Percentiles rank a stretch among this genome's conserved stretches.
Conservation (phyloP, 2,113 vertebrate genomes). For the Chlorocebus sabaeus region DNA sequence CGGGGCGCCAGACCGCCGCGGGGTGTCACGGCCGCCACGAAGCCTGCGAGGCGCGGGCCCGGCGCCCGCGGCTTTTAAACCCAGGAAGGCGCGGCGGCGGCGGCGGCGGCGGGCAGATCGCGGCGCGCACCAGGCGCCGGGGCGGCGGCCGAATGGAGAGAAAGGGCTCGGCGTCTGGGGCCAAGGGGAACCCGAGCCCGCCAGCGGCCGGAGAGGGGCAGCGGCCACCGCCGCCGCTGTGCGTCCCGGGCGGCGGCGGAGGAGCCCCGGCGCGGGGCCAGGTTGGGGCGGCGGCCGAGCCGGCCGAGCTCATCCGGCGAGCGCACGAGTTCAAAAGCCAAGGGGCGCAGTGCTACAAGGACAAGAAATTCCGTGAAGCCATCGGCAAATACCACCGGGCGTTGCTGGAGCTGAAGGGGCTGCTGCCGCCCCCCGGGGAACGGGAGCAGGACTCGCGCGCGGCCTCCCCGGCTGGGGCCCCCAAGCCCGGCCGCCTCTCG, state of each 20-base stretch:
- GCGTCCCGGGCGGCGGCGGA: slow-evolving; percentile 50
- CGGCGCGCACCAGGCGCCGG: neutral
- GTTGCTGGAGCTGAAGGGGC: slow-evolving; percentile 95
- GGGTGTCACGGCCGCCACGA: slow-evolving; percentile 55
- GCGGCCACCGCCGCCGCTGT: slow-evolving; percentile 42
- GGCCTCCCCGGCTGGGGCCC: slow-evolving; percentile 78
- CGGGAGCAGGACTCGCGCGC: slow-evolving; percentile 82
- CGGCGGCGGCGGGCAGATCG: slow-evolving; percentile 37
- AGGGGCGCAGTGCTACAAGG: slow-evolving; percentile 98
- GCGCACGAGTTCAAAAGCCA: slow-evolving; percentile 96
- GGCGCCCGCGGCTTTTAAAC: slow-evolving; percentile 66
- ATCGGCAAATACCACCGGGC: slow-evolving; percentile 99
- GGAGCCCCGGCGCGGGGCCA: slow-evolving; percentile 65
- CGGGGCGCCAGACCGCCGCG: slow-evolving; percentile 46
- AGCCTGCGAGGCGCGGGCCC: slow-evolving; percentile 43
- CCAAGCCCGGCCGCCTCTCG: slow-evolving; percentile 81
- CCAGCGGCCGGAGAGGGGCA: slow-evolving; percentile 66
- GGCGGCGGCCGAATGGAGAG: slow-evolving; percentile 75
- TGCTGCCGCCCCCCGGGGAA: slow-evolving; percentile 86
- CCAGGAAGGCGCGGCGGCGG: slow-evolving; percentile 56
- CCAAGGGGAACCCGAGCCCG: slow-evolving; percentile 70
- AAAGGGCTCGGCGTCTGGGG: slow-evolving; percentile 64
- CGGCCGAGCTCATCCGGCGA: slow-evolving; percentile 88
- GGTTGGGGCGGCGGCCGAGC: slow-evolving; percentile 71
- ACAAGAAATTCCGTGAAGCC: slow-evolving; percentile 98